Conservation (phyloP, 2,888 invertebrate genomes). For the Diplolepis rosae region DNA sequence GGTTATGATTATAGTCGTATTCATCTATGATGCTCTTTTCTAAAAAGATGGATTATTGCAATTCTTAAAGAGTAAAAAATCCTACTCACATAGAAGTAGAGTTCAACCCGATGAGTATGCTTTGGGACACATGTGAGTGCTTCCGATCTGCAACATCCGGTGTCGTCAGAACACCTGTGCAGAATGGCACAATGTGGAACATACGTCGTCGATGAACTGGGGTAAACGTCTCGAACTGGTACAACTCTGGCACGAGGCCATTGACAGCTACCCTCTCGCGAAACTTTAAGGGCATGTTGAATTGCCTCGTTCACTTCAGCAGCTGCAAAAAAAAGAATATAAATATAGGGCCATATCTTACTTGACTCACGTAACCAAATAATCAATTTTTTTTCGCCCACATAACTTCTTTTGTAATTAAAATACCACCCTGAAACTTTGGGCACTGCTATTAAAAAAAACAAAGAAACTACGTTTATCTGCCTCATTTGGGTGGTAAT, state of each 20-base stretch:
- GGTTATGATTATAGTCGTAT: too few species aligned
- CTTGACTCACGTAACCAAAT: too few species aligned
- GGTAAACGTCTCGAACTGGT: conserved; percentile 82
- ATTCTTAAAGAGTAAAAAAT: neutral
- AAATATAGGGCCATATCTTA: neutral
- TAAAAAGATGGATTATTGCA: neutral
- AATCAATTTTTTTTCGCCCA: too few species aligned
- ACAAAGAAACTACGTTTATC: too few species aligned
- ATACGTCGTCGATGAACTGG: conserved; percentile 83
- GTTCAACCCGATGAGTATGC: conserved; percentile 81
- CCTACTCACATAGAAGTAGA: conserved; percentile 88
- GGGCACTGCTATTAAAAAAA: too few species aligned
- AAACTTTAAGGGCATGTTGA: conserved; percentile 73
- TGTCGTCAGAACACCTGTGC: conserved; percentile 90
- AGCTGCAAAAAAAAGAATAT: conserved; percentile 56
- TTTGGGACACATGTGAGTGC: conserved; percentile 86
- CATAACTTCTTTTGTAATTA: too few species aligned
- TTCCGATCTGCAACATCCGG: conserved; percentile 88
- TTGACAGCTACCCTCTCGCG: conserved; percentile 78
- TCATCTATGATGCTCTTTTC: too few species aligned
- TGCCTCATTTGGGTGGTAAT: too few species aligned
- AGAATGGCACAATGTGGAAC: conserved; percentile 90
- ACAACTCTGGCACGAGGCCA: conserved; percentile 85
- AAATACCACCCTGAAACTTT: too few species aligned
- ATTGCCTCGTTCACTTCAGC: conserved; percentile 65